Evolutionary conservation across 2,888 invertebrate genomes (phyloP), one percentile per base, ranked within the genome.

Genomic region (Ectemnius lituratus): DNA sequence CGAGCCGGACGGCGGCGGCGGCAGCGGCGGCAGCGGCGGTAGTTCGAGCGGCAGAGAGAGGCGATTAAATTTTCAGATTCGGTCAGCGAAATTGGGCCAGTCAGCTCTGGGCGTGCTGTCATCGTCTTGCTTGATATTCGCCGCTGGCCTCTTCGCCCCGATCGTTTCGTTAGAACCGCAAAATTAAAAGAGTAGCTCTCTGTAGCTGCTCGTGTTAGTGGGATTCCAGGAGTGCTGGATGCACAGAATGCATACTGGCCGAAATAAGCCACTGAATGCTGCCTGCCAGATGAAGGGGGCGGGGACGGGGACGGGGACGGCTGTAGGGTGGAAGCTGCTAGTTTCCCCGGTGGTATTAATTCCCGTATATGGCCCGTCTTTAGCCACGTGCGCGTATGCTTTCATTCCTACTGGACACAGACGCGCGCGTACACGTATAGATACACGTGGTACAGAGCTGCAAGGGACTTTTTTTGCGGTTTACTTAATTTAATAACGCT

Each of bases 401-500:
- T 70, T 57, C 71, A 61, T 37, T 64, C n/a, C 68, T 47, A 62
- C 23, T 3, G 23, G 23, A 23, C 23, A 23, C 23, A 23, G 23
- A 23, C 23, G 23, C 23, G 23, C 23, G 14, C 62, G 57, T 59
- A 62, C 45, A 56, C 37, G 27, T 14, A 62, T 62, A n/a, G n/a
- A n/a, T n/a, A 46, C 45, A 46, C 14, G 58, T 62, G 67, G 67
- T 59, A 60, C 66, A 66, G 58, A 52, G 79, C 65, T 64, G 70
- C 77, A 84, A 84, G 81, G 82, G 83, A 86, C 83, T 86, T 85
- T 84, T 23, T 79, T 82, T 81, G 82, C 77, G 85, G 86, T 85
- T 85, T 85, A 83, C 84, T 87, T 86, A 88, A 87, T 89, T 88
- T 85, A 88, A 88, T 88, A 86, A 87, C 83, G 82, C 82, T 81